phyloP scores from a whole-genome alignment of 2,888 invertebrate genomes.

The Slavum lentiscoides region DNA sequence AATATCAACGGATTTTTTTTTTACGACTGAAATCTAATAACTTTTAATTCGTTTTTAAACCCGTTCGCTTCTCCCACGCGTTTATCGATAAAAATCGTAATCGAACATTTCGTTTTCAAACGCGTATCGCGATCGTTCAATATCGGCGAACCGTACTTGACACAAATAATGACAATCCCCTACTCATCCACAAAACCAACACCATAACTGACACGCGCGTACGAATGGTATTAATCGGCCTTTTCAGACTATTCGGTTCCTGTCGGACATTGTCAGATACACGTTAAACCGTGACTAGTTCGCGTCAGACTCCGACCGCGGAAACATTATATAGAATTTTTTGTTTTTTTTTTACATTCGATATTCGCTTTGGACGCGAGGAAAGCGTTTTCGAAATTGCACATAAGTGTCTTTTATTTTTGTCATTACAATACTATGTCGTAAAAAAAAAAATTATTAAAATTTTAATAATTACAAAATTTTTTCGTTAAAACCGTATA shows the following conservation, averaged over 20 bases:
- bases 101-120: background rate
- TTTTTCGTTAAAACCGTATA: no score
- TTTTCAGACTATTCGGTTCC: background rate
- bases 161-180: slow-evolving; percentile 21
- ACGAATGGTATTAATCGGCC: background rate
- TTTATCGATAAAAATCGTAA: no score
- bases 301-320: background rate
- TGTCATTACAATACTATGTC: no score
- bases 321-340: background rate
- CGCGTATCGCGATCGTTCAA: background rate
- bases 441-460: no score
- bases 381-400: no score
- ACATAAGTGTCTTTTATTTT: no score
- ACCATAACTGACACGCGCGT: slow-evolving; percentile 24
- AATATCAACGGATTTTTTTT: no score
- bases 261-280: background rate
- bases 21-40: no score
- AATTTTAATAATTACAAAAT: no score
- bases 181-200: slow-evolving; percentile 2
- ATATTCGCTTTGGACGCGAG: no score
- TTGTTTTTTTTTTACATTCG: background rate
- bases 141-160: slow-evolving; percentile 29
- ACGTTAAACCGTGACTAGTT: slow-evolving; percentile 22
- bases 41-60: no score
- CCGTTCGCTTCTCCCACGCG: no score